These are phyloP conservation scores for Pilophorus perplexus DNA, from an alignment of 2,888 invertebrate genomes.

Conservation along the genomic window DNA sequence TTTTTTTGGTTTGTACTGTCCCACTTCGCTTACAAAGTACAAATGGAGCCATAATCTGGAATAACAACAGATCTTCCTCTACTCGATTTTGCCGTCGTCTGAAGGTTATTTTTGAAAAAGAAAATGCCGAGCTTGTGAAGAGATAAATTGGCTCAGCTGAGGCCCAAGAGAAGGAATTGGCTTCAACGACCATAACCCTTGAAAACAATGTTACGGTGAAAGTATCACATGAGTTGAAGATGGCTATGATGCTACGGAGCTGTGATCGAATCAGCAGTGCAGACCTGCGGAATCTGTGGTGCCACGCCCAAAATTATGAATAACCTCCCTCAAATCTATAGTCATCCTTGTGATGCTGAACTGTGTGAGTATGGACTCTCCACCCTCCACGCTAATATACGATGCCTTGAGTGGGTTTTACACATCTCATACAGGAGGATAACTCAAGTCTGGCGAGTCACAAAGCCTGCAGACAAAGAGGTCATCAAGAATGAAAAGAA, in stretches of 20 bases:
- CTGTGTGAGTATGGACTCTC: background rate
- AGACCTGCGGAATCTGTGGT: background rate
- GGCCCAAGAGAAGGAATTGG: background rate
- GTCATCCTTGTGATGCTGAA: background rate
- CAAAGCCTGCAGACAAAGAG: background rate
- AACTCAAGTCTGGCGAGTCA: constrained; percentile 2
- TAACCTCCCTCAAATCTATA: background rate
- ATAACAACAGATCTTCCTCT: too few relatives aligned
- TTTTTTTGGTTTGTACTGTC: too few relatives aligned
- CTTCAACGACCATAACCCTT: background rate
- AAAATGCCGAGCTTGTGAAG: too few relatives aligned
- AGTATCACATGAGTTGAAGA: constrained; percentile 2
- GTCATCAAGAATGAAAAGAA: constrained; percentile 1
- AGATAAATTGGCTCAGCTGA: constrained; percentile 1
- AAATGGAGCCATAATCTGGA: too few relatives aligned
- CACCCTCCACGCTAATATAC: background rate
- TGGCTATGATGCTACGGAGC: background rate
- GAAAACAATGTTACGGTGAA: background rate
- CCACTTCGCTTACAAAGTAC: too few relatives aligned
- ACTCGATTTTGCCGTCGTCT: too few relatives aligned
- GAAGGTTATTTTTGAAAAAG: too few relatives aligned
- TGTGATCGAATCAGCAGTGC: constrained; percentile 1
- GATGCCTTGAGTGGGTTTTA: background rate
- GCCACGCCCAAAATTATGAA: constrained; percentile 11
- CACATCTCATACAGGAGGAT: background rate